Base-by-base conservation (phyloP, 1,140 invertebrate species). In the Saxidomus purpurata region DNA sequence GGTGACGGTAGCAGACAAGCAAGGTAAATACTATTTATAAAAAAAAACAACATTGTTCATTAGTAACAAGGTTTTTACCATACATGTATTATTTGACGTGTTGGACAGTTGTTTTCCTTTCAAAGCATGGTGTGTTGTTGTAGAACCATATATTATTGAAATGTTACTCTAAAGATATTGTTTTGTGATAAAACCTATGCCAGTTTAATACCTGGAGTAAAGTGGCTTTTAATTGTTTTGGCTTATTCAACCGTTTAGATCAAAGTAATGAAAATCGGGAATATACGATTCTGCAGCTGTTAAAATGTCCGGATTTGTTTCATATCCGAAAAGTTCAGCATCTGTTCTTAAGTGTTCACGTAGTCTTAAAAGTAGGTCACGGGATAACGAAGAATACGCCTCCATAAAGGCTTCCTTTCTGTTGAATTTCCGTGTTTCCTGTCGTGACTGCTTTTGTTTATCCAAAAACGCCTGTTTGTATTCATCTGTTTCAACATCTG, bases 371-470 rank as follows among this genome's bases (percentile, higher is more conserved):
- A 91, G 38, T 22, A 90, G 31, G 25, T 82, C 61, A n/a, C 63
- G 84, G 19, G 90, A 74, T 38, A 92, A 36, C 25, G 34, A 88
- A 55, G 87, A 89, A 40, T 91, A 92, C 0, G 92, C 92, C 52
- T 92, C 92, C 22, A 92, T 40, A 84, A 92, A 89, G 6, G 92
- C 90, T 34, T 92, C 92, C 38, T 90, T 84, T 31, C 92, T 79
- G 69, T 92, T 92, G 59, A 86, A 77, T 55, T 89, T 91, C n/a
- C 90, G 55, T 3, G 17, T 4, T 38, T 81, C 22, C 40, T 82
- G 74, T n/a, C 92, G 89, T 25, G 92, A 92, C 52, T 85, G 38
- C 17, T 77, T 83, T 86, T 91, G 92, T n/a, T 87, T 87, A 22
- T 59, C 61, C 31, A 92, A 77, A 28, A 92, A 40, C 34, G 84